A percentile compares a stretch with the other conserved stretches of the same genome.
These are phyloP conservation scores for Boleophthalmus pectinirostris DNA, from an alignment of 2,113 vertebrate genomes.

Conservation along the genomic window DNA sequence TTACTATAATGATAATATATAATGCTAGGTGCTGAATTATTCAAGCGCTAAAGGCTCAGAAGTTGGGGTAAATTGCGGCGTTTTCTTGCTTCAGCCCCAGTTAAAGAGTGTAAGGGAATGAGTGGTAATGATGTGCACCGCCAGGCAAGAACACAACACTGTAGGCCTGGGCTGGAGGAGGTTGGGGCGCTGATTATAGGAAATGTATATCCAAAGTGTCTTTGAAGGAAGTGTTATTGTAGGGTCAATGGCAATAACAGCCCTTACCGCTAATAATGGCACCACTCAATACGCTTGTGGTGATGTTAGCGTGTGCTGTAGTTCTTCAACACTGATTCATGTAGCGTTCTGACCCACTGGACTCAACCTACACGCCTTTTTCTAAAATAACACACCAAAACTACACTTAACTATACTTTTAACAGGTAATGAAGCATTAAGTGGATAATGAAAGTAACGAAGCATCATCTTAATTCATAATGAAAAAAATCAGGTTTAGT, in stretches of 20 bases:
- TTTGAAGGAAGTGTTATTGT: neutral
- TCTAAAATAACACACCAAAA: neutral
- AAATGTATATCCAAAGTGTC: slow-evolving; percentile 3
- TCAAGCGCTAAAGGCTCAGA: slow-evolving; percentile 68
- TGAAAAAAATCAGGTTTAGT: too few species aligned
- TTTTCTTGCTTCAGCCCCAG: slow-evolving; percentile 27
- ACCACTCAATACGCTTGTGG: neutral
- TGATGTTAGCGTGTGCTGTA: neutral
- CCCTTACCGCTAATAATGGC: neutral
- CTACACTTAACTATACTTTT: too few species aligned
- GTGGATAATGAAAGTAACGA: too few species aligned
- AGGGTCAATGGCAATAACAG: neutral
- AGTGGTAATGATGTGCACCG: slow-evolving; percentile 54
- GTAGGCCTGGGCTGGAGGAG: slow-evolving; percentile 32
- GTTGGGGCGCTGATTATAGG: slow-evolving; percentile 46
- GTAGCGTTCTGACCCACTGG: neutral
- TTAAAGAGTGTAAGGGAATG: slow-evolving; percentile 40
- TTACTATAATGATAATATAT: slow-evolving; percentile 64
- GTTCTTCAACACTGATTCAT: neutral
- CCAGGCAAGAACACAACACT: slow-evolving; percentile 32
- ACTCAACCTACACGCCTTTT: neutral
- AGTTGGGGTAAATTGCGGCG: slow-evolving; percentile 65
- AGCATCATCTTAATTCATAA: too few species aligned
- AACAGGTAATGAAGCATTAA: too few species aligned
- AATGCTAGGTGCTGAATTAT: slow-evolving; percentile 70